A percentile compares a stretch with the other conserved stretches of the same genome.
These are phyloP conservation scores for Oxyura jamaicensis DNA, from an alignment of 2,113 vertebrate genomes.

Conservation along the genomic window DNA sequence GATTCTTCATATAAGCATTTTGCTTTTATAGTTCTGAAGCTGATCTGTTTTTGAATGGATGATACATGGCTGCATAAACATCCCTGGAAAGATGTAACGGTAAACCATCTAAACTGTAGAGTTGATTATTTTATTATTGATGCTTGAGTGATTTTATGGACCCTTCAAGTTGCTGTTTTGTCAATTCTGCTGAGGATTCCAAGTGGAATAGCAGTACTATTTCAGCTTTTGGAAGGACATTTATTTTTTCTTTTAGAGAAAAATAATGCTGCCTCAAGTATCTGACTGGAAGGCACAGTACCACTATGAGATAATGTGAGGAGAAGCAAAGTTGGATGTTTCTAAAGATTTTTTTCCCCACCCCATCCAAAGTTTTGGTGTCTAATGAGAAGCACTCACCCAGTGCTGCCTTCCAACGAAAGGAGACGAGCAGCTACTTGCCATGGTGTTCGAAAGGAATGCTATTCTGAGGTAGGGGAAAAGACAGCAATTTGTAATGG, in stretches of 20 bases:
- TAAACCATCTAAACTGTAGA: background rate
- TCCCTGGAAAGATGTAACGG: background rate
- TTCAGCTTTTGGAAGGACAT: background rate
- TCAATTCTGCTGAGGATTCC: background rate
- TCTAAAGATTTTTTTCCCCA: constrained; percentile 20
- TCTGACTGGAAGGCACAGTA: constrained; percentile 11
- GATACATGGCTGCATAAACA: background rate
- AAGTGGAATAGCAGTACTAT: constrained; percentile 18
- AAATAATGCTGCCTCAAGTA: constrained; percentile 10
- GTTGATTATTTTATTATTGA: background rate
- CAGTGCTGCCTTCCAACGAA: constrained; percentile 87
- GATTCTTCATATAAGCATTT: background rate
- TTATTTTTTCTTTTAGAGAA: background rate
- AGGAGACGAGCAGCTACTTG: constrained; percentile 93
- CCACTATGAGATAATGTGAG: background rate
- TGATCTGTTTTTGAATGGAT: background rate
- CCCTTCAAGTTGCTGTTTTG: background rate
- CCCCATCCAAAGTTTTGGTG: constrained; percentile 48
- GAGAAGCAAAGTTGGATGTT: background rate
- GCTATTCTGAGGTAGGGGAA: constrained; percentile 95
- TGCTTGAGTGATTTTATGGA: background rate
- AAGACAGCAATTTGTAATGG: constrained; percentile 83
- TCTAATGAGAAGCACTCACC: constrained; percentile 83
- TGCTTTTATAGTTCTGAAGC: background rate
- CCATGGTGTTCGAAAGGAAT: constrained; percentile 97